Base-by-base conservation (phyloP, 2,888 invertebrate genomes). In the Eristalinus sepulchralis region DNA sequence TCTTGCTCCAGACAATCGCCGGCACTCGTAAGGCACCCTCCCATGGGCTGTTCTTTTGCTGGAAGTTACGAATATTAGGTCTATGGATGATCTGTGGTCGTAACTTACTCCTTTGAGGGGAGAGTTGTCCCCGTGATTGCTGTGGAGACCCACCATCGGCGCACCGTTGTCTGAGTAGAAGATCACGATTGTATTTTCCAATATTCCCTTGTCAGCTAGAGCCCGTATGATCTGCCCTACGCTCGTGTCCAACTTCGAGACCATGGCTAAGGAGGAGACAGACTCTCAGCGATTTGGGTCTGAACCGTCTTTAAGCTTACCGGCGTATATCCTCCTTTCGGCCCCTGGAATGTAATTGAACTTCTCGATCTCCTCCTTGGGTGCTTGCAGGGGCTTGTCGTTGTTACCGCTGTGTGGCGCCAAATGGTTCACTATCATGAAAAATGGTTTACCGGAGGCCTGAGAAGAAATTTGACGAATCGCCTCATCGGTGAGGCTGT, bases 121-220 rank as follows among this genome's bases (percentile, higher is more conserved):
- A 94, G 95, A 96, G 92, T 97, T 97, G 24, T 96, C 96, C 20
- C 95, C 96, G 72, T 94, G 94, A 92, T 97, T 98, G 63, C 94
- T 90, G 90, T 95, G 95, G 60, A 94, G 89, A 0, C 97, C 97
- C 71, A 93, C 92, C 0, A 96, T 95, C 79, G 96, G 96, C 0
- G 96, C 97, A 0, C 98, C 97, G 91, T 98, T 98, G 91, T 98
- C 98, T 6, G 97, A 96, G 88, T 96, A 94, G 91, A 98, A 98
- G 0, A 97, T 91, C 72, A 98, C 94, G 33, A 98, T 95, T 0
- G 97, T 96, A 91, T 98, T 96, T 63, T 97, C 93, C 85, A 98
- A 93, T 92, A 98, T 95, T 3, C 94, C 94, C 84, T 94, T 95
- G 0, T 94, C 91, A 27, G 94, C 93, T 57, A 98, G 92, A 2